These are phyloP conservation scores for Plecturocebus donacophilus DNA, from an alignment of 2,113 vertebrate species.

Conservation along the genomic window DNA sequence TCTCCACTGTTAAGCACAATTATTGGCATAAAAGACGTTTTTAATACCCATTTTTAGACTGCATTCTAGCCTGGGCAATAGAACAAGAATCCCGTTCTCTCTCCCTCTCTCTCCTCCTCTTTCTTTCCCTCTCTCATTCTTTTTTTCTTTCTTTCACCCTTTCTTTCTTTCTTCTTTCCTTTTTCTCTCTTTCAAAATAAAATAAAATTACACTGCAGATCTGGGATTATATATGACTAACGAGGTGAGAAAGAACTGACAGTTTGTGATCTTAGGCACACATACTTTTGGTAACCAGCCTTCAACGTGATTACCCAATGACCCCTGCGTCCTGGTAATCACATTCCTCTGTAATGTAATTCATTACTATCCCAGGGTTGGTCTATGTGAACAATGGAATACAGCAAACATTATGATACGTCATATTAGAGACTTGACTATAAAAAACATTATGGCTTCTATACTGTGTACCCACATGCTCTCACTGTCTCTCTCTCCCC, in stretches of 20 bases:
- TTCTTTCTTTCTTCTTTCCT: no score
- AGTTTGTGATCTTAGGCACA: background rate
- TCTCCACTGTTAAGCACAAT: no score
- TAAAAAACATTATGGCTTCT: background rate
- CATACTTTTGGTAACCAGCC: background rate
- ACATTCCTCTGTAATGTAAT: background rate
- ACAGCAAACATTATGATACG: background rate
- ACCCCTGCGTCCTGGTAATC: background rate
- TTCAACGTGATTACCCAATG: background rate
- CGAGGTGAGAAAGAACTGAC: background rate
- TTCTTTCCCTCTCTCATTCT: no score
- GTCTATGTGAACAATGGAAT: background rate
- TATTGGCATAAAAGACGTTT: no score
- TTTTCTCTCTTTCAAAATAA: no score
- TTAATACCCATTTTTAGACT: no score
- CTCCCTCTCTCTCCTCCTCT: no score
- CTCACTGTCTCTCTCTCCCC: background rate
- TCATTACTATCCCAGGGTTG: background rate
- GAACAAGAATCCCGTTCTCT: no score
- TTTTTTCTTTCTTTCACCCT: no score
- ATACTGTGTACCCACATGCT: background rate
- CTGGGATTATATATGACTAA: background rate
- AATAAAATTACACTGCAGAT: background rate
- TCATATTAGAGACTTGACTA: background rate
- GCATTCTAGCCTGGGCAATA: no score